These are phyloP conservation scores for Malurus elegans DNA, from an alignment of 2,113 vertebrate species.

Conservation along the genomic window DNA sequence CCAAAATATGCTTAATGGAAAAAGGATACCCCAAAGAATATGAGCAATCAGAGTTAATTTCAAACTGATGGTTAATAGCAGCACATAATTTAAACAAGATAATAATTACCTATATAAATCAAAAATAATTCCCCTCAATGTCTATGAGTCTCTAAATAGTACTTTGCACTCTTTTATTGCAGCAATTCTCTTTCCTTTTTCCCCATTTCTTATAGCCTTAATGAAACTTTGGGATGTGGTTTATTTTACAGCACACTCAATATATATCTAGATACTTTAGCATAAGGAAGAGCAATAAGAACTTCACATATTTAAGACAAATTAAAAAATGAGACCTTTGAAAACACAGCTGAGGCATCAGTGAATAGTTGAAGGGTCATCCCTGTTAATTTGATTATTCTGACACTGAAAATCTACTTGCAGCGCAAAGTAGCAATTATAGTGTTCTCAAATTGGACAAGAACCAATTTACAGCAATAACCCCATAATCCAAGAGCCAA, in stretches of 20 bases:
- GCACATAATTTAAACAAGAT: not conserved
- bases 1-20: not conserved
- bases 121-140: not conserved
- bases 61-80: not conserved
- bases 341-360: not conserved
- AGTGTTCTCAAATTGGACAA: not conserved
- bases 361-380: not conserved
- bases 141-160: not conserved
- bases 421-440: not conserved
- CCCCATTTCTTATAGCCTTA: not conserved
- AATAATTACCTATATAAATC: not conserved
- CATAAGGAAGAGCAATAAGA: not conserved
- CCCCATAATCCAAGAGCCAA: not conserved
- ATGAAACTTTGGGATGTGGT: not conserved
- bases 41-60: not conserved
- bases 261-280: not conserved
- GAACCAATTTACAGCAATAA: not conserved
- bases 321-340: not conserved
- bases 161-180: not conserved
- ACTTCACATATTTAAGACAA: not conserved
- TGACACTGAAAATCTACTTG: not conserved
- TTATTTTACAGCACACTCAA: not conserved
- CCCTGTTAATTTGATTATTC: slow-evolving; percentile 4
- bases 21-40: not conserved
- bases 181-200: not conserved